phyloP scores from a whole-genome alignment of 2,797 vertebrate species.

The Sebastiscus tertius region DNA sequence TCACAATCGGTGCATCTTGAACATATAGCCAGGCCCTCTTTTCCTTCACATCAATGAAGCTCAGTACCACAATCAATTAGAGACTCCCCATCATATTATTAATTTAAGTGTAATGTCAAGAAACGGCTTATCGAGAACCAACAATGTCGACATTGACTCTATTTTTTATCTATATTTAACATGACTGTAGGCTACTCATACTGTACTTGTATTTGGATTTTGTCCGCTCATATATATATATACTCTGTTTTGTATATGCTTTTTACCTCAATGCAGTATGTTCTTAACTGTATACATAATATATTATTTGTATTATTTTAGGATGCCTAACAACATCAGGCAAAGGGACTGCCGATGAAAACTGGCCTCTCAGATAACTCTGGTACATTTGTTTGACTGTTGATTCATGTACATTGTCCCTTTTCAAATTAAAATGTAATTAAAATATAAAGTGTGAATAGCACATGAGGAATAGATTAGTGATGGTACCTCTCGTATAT shows the following conservation, averaged over 20 bases:
- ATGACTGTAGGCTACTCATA: background rate
- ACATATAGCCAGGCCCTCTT: background rate
- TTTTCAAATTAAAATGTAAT: rapidly evolving
- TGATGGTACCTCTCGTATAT: slow-evolving; percentile 92
- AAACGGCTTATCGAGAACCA: too few species aligned
- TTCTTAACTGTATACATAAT: background rate
- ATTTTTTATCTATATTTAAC: background rate
- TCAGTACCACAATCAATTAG: too few species aligned
- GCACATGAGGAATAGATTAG: background rate
- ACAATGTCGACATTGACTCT: too few species aligned
- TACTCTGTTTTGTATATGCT: background rate
- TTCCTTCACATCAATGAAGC: background rate
- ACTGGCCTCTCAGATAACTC: too few species aligned
- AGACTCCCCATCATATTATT: too few species aligned
- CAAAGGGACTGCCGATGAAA: too few species aligned
- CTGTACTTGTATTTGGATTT: too few species aligned
- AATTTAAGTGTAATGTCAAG: background rate
- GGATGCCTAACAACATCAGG: too few species aligned
- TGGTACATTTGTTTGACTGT: too few species aligned
- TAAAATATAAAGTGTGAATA: background rate
- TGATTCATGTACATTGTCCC: too few species aligned
- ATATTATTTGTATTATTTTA: background rate
- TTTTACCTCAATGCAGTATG: background rate
- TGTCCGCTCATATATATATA: too few species aligned
- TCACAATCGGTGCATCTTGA: too few species aligned